Evolutionary conservation across 2,113 vertebrate species (phyloP), one percentile per base, ranked within the genome.

Genomic region (Dasyurus viverrinus): DNA sequence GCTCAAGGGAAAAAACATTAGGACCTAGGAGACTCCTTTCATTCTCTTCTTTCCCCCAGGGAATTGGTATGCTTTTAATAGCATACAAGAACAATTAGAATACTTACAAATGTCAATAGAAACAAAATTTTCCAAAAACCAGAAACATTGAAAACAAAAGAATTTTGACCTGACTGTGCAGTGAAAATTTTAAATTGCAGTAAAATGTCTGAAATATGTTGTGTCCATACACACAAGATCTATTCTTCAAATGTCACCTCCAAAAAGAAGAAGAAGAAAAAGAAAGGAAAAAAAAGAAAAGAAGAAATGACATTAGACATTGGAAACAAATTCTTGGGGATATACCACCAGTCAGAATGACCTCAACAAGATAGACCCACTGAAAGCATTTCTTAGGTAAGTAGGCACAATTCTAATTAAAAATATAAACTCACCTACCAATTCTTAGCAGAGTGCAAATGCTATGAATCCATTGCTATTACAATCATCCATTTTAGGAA

Each of bases 391-490:
- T 84, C 68, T 84, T 26, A 84, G 0, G 7, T 84, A 42, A 84
- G 36, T 84, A 42, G 68, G n/a, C 36, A 84, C 36, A 84, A 36
- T 84, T 84, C n/a, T 76, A 76, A 22, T n/a, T 22, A 76, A 76
- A 76, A 84, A 84, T 7, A 84, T 84, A 42, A 84, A 84, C 68
- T 84, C 19, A 84, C 8, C 19, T 8, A 84, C n/a, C 1, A 84
- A 84, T n/a, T 42, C 19, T 84, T 84, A 42, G n/a, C 68, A 84
- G 50, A 52, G 50, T 52, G 60, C 11, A 68, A n/a, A 42, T 23
- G n/a, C 23, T 23, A 84, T 42, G n/a, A 8, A 0, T 24, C 92
- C 2, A 0, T 0, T 42, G 14, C n/a, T 23, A 8, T 50, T 24
- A 50, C 0, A 4, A 26, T 23, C 68, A 42, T 10, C 2, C 0